Conservation (phyloP, 2,888 invertebrate genomes). For the Hedychridium roseum region DNA sequence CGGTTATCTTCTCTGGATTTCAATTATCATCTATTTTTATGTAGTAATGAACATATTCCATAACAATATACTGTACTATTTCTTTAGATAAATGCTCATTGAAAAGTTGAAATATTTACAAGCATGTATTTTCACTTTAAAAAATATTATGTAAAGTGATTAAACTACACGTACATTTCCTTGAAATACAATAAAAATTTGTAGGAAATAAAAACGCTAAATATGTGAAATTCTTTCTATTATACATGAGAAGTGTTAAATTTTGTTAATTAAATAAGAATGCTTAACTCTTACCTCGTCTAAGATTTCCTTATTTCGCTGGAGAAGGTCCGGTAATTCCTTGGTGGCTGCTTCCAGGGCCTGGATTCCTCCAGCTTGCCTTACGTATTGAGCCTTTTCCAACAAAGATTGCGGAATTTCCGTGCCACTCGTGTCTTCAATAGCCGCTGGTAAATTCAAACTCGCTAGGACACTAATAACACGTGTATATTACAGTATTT, state of each 20-base stretch:
- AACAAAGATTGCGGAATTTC: conserved; percentile 87
- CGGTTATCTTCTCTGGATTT: no score
- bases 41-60: no score
- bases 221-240: no score
- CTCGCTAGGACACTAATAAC: conserved; percentile 81
- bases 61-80: no score
- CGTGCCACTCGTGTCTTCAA: conserved; percentile 81
- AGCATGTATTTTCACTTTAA: no score
- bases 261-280: no score
- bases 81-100: no score
- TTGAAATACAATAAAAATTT: background rate
- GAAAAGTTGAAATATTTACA: no score
- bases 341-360: conserved; percentile 77
- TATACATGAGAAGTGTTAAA: no score
- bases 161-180: no score
- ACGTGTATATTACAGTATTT: no score
- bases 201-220: background rate
- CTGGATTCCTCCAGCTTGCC: conserved; percentile 79
- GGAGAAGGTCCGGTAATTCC: conserved; percentile 89
- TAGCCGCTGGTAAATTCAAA: conserved; percentile 95
- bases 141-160: background rate
- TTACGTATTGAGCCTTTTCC: conserved; percentile 83
- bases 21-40: no score
- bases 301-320: conserved; percentile 92
- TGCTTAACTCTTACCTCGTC: conserved; percentile 84